These are phyloP conservation scores for Ecliptopera silaceata DNA, from an alignment of 2,888 invertebrate genomes.

Conservation along the genomic window DNA sequence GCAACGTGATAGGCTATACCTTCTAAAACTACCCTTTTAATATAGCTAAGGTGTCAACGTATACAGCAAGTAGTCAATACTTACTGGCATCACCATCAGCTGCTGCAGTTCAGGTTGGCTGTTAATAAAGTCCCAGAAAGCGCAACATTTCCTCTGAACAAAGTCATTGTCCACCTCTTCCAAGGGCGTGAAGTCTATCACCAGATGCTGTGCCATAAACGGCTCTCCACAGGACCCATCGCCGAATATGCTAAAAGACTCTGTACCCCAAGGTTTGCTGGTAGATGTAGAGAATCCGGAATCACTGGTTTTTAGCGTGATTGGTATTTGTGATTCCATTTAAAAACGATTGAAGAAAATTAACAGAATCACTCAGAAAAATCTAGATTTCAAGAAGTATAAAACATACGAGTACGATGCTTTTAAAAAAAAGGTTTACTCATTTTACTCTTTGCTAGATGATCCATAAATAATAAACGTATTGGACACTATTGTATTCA, in stretches of 20 bases:
- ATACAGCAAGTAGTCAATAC: not conserved
- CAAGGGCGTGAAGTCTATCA: slow-evolving; percentile 38
- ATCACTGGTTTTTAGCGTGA: slow-evolving; percentile 7
- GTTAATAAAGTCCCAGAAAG: slow-evolving; percentile 49
- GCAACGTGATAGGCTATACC: no score
- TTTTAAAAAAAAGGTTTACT: no score
- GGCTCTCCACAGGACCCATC: slow-evolving; percentile 37
- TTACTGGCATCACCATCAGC: slow-evolving; percentile 42
- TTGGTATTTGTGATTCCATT: not conserved
- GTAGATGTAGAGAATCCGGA: slow-evolving; percentile 5
- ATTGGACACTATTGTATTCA: no score
- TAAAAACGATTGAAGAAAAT: not conserved
- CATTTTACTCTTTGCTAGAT: no score
- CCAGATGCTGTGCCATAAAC: slow-evolving; percentile 22
- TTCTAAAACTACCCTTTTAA: no score
- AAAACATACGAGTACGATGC: no score
- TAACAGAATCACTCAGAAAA: not conserved
- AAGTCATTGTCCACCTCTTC: slow-evolving; percentile 39
- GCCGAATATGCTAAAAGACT: slow-evolving; percentile 27
- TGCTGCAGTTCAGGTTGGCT: slow-evolving; percentile 39
- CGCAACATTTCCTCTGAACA: slow-evolving; percentile 45
- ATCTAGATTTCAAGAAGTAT: no score
- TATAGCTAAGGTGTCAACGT: no score
- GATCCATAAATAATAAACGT: no score
- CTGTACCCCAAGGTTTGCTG: slow-evolving; percentile 13